These are phyloP conservation scores for Meandrusa payeni DNA, from an alignment of 2,888 invertebrate species.

Conservation along the genomic window DNA sequence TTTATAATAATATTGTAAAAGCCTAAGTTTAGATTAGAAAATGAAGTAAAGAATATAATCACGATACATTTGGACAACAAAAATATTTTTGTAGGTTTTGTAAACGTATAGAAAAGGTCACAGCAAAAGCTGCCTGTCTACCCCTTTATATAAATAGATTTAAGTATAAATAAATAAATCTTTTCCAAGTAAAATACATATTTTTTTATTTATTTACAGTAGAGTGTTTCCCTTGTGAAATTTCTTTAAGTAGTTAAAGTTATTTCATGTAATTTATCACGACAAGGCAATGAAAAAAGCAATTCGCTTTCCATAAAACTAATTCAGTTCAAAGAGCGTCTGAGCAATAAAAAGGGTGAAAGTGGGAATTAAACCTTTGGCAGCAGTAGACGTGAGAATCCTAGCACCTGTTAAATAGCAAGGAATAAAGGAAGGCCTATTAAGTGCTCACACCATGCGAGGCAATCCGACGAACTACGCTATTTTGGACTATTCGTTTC, in stretches of 20 bases:
- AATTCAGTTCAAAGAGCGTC: conserved; percentile 80
- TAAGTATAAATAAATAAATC: no score
- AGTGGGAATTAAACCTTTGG: conserved; percentile 75
- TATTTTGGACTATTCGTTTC: conserved; percentile 58
- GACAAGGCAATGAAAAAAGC: conserved; percentile 79
- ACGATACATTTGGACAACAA: no score
- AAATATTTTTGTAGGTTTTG: no score
- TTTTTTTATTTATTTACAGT: no score
- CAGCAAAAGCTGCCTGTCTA: no score
- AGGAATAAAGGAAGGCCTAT: conserved; percentile 68
- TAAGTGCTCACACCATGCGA: conserved; percentile 64
- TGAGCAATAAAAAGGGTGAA: conserved; percentile 79
- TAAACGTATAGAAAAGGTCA: no score
- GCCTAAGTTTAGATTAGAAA: no score
- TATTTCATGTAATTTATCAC: conserved; percentile 75
- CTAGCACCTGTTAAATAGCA: conserved; percentile 67
- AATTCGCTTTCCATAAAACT: conserved; percentile 79
- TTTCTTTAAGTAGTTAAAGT: conserved; percentile 39
- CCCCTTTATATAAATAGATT: no score
- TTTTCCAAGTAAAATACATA: no score
- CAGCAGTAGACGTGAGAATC: conserved; percentile 66
- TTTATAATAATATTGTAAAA: no score
- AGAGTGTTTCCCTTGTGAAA: conserved; percentile 5
- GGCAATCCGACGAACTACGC: conserved; percentile 59
- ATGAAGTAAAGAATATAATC: no score